These are phyloP conservation scores for Gorilla gorilla DNA, from an alignment of 2,113 vertebrate genomes.

Conservation along the genomic window DNA sequence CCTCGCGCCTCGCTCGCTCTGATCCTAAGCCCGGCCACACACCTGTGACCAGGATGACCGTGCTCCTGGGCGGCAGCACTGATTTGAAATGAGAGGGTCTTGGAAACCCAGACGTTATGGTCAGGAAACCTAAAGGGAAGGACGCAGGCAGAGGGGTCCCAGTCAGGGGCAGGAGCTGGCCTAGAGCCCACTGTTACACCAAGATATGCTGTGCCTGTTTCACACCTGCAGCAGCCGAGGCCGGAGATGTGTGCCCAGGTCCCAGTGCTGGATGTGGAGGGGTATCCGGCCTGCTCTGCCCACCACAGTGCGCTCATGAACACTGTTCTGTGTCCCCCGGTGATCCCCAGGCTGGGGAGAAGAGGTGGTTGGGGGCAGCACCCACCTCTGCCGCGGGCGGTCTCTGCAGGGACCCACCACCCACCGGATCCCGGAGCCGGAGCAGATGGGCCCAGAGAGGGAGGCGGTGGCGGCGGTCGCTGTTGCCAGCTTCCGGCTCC, in stretches of 20 bases:
- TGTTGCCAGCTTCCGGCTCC: constrained; percentile 43
- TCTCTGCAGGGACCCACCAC: neutral
- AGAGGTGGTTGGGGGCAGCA: neutral
- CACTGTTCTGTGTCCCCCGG: neutral
- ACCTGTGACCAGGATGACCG: fast-evolving
- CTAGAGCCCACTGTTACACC: neutral
- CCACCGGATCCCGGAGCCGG: neutral
- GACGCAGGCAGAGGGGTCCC: fast-evolving
- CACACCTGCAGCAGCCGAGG: fast-evolving
- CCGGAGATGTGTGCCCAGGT: neutral
- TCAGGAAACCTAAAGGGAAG: neutral
- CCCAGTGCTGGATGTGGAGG: neutral
- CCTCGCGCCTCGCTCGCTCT: neutral
- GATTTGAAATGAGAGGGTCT: fast-evolving
- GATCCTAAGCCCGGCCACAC: neutral
- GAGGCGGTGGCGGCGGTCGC: constrained; percentile 41
- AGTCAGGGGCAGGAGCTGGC: fast-evolving
- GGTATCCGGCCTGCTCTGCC: neutral
- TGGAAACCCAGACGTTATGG: neutral
- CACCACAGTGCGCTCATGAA: fast-evolving
- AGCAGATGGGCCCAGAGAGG: constrained; percentile 66
- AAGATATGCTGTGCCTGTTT: fast-evolving
- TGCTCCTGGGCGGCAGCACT: neutral
- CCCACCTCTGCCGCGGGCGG: neutral
- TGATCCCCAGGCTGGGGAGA: neutral